Evolutionary conservation across 2,888 invertebrate genomes (phyloP).

Genomic region (Latheticus oryzae): DNA sequence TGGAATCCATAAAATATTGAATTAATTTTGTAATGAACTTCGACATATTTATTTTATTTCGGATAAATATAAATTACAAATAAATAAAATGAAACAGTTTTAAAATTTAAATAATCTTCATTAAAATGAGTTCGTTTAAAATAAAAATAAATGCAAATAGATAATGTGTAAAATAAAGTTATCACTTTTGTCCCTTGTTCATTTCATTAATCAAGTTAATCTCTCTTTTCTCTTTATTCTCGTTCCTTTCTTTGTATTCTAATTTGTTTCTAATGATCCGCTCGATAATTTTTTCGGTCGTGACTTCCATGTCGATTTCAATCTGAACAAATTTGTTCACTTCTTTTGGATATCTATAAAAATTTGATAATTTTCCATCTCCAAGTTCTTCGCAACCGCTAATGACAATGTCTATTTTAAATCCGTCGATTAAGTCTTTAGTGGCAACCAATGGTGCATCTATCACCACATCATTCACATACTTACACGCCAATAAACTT

Average conservation of each 20-base stretch:
- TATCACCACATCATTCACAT: conserved; percentile 98
- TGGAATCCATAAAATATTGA: too few relatives aligned
- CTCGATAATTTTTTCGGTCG: conserved; percentile 95
- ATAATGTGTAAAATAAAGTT: conserved; percentile 26
- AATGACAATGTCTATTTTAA: conserved; percentile 81
- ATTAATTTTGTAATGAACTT: too few relatives aligned
- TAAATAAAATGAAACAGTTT: too few relatives aligned
- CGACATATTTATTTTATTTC: too few relatives aligned
- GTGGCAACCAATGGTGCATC: conserved; percentile 97
- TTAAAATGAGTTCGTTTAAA: too few relatives aligned
- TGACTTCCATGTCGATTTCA: conserved; percentile 89
- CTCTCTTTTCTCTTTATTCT: conserved; percentile 93
- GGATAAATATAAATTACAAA: too few relatives aligned
- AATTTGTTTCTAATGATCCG: conserved; percentile 93
- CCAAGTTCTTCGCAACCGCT: conserved; percentile 86
- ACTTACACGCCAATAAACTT: conserved; percentile 96
- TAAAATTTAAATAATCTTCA: too few relatives aligned
- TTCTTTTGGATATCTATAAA: conserved; percentile 87
- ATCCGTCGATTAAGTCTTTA: conserved; percentile 93
- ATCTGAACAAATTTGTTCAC: conserved; percentile 79
- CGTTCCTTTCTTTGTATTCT: conserved; percentile 88
- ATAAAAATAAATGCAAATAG: conserved; percentile 6
- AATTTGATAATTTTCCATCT: conserved; percentile 82
- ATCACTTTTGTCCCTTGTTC: conserved; percentile 46
- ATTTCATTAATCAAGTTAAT: conserved; percentile 58